Evolutionary conservation across 2,888 invertebrate genomes (phyloP), one percentile per base, ranked within the genome.

Genomic region (Aporophyla lueneburgensis): DNA sequence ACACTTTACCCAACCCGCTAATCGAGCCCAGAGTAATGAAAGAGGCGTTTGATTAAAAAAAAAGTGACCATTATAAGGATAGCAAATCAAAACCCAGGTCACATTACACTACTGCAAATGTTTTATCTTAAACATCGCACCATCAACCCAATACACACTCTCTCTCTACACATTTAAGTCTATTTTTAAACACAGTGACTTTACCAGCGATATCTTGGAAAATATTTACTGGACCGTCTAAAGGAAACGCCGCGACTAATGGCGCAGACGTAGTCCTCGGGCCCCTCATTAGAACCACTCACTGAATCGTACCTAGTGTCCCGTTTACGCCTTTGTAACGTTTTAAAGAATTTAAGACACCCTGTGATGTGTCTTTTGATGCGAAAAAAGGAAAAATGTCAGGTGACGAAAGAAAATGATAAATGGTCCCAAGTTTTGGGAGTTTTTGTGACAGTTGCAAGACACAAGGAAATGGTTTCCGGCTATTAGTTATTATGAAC

Each of bases 211-310:
- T 87, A 89, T 89, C 89, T 90, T 84, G 75, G 84, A 85, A 90
- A 91, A 93, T 93, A 92, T 93, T 93, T 91, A 91, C 89, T 90
- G 91, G 81, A 91, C 90, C 89, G 90, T 88, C 88, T 88, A 92
- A 91, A 91, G 90, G 91, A 90, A 91, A 86, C 88, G 87, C 84
- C 81, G 74, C 81, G 89, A 88, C 90, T 93, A 93, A 93, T 93
- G 92, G 89, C 71, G 84, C 84, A 84, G 81, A 81, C 86, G 80
- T 82, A 70, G 84, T 84, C 84, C 67, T 75, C 74, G 78, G 79
- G 74, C 84, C 86, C 27, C 90, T 92, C 91, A 92, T 93, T 93
- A 92, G 89, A 88, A 85, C 76, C 89, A 88, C 89, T 92, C 87
- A 78, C 76, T 81, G 86, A 88, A 89, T 76, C 87, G 70, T 76